Evolutionary conservation across 2,888 invertebrate species (phyloP).

Genomic region (Patella caerulea): DNA sequence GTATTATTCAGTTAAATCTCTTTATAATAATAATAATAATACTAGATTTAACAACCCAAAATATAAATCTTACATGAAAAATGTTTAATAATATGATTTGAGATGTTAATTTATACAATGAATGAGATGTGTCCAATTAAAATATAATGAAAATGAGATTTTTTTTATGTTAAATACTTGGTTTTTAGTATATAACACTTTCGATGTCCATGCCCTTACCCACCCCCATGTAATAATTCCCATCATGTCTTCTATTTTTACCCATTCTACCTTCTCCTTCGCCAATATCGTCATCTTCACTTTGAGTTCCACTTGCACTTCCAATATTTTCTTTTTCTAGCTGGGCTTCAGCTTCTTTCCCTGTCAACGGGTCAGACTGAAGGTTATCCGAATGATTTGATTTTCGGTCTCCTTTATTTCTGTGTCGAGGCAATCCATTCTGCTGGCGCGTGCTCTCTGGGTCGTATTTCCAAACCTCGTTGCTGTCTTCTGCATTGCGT

Average conservation of each 20-base stretch:
- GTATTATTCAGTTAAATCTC: too few relatives aligned
- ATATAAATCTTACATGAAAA: too few relatives aligned
- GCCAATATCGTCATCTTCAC: conserved; percentile 15
- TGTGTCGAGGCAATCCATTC: conserved; percentile 29
- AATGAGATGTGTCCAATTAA: too few relatives aligned
- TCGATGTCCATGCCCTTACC: conserved; percentile 40
- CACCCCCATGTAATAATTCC: conserved; percentile 63
- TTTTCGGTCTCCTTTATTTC: conserved; percentile 16
- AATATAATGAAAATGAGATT: too few relatives aligned
- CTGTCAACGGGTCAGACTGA: conserved; percentile 5
- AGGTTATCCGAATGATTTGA: conserved; percentile 2
- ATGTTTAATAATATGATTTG: too few relatives aligned
- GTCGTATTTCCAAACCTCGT: conserved; percentile 31
- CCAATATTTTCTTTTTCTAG: conserved; percentile 1
- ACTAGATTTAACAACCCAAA: too few relatives aligned
- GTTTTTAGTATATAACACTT: conserved; percentile 27
- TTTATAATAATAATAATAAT: too few relatives aligned
- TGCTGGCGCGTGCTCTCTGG: conserved; percentile 33
- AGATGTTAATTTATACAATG: too few relatives aligned
- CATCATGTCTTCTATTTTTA: conserved; percentile 47
- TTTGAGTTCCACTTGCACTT: conserved; percentile 27
- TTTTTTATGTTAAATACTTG: too few relatives aligned
- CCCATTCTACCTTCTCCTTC: conserved; percentile 22
- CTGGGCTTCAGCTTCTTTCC: conserved; percentile 10
- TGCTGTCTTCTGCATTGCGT: background rate